Base-by-base conservation (phyloP, 2,888 invertebrate species). In the Leistus spinibarbis region DNA sequence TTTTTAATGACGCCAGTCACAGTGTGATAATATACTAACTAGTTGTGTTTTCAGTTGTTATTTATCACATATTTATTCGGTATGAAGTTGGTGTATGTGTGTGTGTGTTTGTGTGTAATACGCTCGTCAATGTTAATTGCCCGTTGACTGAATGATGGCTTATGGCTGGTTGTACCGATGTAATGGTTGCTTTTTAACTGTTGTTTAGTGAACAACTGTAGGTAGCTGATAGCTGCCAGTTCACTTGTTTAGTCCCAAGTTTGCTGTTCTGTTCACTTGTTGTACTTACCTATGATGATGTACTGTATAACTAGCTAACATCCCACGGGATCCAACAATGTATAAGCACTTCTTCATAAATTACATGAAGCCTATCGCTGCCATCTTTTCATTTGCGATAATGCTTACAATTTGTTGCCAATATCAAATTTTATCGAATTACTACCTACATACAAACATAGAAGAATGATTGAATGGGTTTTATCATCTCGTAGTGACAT, bases 111-210 rank as follows among this genome's bases (percentile, higher is more conserved):
- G 40, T 40, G 69, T 60, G 69, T 54, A 24, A 54, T 54, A 60
- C 69, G 24, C 27, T 27, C 24, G 60, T 27, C 40, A 69, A 69
- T 69, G 69, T 69, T 69, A 69, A 69, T 60, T 23, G 40, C 60
- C 40, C 60, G 60, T 60, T 60, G 19, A 16, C 60, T 57, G 20
- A 57, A 64, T 27, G 23, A 64, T 64, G 64, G 23, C 23, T 64
- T 64, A 64, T 64, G 24, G 64, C 27, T 16, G 10, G 27, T 27
- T 64, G 64, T 64, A 64, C 64, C 64, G 64, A 64, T 64, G 64
- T 64, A 64, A 64, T 64, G 64, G 27, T 22, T 16, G 64, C 20
- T 64, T 64, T 54, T 69, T 69, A 56, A 69, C 69, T 69, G 69
- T 69, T 69, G 23, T 57, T 24, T 56, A 67, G 53, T 54, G 17